phyloP scores from a whole-genome alignment of 1,140 invertebrate genomes.

The Cotesia chilonis region DNA sequence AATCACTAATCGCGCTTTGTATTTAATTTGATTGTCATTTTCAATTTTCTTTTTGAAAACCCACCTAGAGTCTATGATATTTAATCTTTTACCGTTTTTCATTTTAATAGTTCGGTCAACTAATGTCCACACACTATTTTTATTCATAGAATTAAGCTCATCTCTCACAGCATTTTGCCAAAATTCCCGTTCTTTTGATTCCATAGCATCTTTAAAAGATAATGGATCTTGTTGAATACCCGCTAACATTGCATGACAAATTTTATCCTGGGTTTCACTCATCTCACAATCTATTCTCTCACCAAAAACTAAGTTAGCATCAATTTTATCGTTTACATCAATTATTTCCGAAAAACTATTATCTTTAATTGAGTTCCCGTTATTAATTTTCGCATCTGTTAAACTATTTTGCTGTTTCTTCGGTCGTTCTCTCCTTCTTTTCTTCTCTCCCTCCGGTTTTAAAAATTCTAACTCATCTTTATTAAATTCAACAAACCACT shows the following conservation, averaged over 20 bases:
- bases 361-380: slow-evolving; percentile 15
- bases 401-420: not conserved
- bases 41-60: not conserved
- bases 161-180: slow-evolving; percentile 6
- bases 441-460: slow-evolving; percentile 8
- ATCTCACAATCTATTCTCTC: not conserved
- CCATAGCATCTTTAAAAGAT: slow-evolving; percentile 13
- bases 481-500: slow-evolving; percentile 21
- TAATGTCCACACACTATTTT: slow-evolving; percentile 17
- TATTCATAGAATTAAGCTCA: slow-evolving; percentile 14
- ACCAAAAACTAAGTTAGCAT: not conserved
- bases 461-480: slow-evolving; percentile 4
- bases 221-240: slow-evolving; percentile 10
- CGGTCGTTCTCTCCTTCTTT: slow-evolving; percentile 4
- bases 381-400: not conserved
- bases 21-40: not conserved
- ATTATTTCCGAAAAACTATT: not conserved
- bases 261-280: not conserved
- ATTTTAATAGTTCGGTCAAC: slow-evolving; percentile 12
- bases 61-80: slow-evolving; percentile 1
- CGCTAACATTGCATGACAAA: slow-evolving; percentile 9
- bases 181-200: not conserved
- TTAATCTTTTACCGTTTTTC: not conserved
- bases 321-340: slow-evolving; percentile 1
- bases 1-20: slow-evolving; percentile 32